Evolutionary conservation across 2,797 vertebrate genomes (phyloP).

Genomic region (Helarctos malayanus): DNA sequence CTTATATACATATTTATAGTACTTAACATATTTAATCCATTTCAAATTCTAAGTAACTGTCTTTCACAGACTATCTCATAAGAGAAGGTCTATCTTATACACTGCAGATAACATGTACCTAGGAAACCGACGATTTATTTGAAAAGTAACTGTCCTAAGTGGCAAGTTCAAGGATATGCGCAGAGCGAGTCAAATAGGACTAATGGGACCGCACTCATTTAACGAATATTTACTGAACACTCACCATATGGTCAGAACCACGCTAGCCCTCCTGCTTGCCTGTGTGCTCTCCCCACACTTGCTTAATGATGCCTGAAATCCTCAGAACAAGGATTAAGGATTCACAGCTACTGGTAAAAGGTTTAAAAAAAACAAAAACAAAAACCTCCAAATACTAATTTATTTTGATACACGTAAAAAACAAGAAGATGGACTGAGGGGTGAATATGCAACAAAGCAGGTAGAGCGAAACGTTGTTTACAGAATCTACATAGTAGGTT

Average conservation of each 20-base stretch:
- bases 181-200: neutral
- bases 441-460: neutral
- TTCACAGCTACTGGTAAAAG: neutral
- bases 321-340: neutral
- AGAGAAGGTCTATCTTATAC: neutral
- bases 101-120: neutral
- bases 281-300: neutral
- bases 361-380: neutral
- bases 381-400: neutral
- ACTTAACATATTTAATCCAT: neutral
- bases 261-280: neutral
- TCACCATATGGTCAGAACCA: accelerated
- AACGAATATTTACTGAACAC: too few species aligned
- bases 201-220: accelerated
- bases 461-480: neutral
- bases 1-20: neutral
- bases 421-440: neutral
- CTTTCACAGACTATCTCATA: neutral
- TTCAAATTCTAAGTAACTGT: neutral
- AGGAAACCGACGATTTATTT: neutral
- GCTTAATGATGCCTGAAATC: neutral
- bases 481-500: neutral
- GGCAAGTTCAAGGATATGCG: neutral
- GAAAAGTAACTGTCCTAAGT: neutral
- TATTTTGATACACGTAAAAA: neutral